Evolutionary conservation across 92 coral and sea anemone species (phyloP).

Genomic region (Isaurus tuberculatus): DNA sequence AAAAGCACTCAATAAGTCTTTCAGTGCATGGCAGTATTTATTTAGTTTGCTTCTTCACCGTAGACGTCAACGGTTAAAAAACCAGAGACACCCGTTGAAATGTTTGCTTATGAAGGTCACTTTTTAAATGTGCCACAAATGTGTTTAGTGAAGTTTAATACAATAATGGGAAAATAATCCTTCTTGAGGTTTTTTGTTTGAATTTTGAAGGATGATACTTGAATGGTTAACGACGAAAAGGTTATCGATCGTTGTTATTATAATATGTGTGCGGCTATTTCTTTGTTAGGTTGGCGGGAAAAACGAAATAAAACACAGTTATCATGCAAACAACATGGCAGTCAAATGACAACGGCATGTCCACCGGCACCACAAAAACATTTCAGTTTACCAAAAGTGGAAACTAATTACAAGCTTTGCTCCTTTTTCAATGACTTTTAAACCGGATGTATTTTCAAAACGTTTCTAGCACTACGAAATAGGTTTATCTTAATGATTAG

Average conservation of each 20-base stretch:
- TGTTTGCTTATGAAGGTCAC: not conserved
- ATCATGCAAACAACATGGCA: not conserved
- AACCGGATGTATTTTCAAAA: conserved; percentile 10
- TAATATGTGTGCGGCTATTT: not conserved
- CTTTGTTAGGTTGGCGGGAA: not conserved
- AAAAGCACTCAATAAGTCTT: not conserved
- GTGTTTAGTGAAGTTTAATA: not conserved
- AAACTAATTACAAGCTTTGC: not conserved
- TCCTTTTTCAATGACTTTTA: not conserved
- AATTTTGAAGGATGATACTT: not conserved
- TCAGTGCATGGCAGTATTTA: not conserved
- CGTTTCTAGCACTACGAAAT: not conserved
- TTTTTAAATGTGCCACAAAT: not conserved
- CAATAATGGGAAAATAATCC: not conserved
- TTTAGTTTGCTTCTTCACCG: not conserved
- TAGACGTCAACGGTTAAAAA: not conserved
- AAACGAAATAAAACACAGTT: not conserved
- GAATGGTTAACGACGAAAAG: not conserved
- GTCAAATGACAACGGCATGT: not conserved
- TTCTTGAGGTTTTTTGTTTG: not conserved
- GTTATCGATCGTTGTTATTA: not conserved
- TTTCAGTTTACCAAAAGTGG: not conserved
- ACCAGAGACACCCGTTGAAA: conserved; percentile 16
- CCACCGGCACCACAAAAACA: not conserved
- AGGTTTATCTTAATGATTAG: not conserved